Conservation (phyloP, 2,888 invertebrate species). For the Chymomyza caudatula region DNA sequence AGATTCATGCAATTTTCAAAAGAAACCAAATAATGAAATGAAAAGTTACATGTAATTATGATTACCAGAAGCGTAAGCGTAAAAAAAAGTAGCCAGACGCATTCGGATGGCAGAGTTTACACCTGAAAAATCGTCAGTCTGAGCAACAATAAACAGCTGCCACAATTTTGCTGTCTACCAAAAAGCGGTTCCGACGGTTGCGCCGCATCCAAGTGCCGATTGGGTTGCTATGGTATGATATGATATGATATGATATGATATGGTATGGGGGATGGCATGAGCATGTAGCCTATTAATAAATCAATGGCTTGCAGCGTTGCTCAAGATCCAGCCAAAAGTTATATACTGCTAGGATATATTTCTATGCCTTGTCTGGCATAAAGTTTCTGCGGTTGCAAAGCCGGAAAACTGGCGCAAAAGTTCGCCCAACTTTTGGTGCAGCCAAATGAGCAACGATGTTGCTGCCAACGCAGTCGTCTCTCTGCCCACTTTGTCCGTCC, state of each 20-base stretch:
- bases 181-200: background rate
- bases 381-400: constrained; percentile 45
- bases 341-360: constrained; percentile 4
- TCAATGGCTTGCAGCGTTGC: constrained; percentile 52
- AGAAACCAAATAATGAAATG: constrained; percentile 58
- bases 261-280: background rate
- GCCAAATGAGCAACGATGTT: constrained; percentile 51
- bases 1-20: constrained; percentile 61
- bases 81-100: constrained; percentile 39
- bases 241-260: no score
- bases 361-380: constrained; percentile 8
- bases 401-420: constrained; percentile 17
- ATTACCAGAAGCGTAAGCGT: constrained; percentile 12
- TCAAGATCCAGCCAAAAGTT: constrained; percentile 54
- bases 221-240: no score
- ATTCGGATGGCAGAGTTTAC: constrained; percentile 42
- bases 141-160: constrained; percentile 25
- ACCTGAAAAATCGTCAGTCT: constrained; percentile 40
- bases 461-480: no score
- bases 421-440: constrained; percentile 43
- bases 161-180: background rate
- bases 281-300: constrained; percentile 53
- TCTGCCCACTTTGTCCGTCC: background rate
- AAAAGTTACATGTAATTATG: constrained; percentile 42
- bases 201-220: no score